Percentiles rank a stretch among this genome's conserved stretches.
Conservation (phyloP, 2,113 vertebrate genomes). For the Butastur rufipennis region DNA sequence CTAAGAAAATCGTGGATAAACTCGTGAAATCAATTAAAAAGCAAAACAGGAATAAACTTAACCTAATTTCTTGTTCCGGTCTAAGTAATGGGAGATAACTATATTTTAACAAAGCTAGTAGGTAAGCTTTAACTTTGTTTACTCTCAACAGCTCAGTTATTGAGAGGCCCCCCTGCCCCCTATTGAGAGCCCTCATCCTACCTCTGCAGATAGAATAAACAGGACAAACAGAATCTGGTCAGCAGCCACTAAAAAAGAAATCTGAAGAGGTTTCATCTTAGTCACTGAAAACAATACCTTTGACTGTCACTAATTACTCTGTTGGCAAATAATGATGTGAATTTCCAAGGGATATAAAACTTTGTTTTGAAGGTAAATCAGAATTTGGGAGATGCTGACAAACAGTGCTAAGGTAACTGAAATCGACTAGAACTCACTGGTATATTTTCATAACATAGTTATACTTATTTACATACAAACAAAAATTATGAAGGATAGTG, state of each 20-base stretch:
- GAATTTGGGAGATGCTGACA: background rate
- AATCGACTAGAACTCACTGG: background rate
- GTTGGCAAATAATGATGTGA: background rate
- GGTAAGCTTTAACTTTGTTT: background rate
- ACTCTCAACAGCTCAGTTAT: background rate
- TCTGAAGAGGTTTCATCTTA: background rate
- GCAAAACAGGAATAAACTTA: background rate
- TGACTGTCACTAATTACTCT: background rate
- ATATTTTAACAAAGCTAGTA: background rate
- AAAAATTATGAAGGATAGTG: background rate
- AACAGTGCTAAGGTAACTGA: background rate
- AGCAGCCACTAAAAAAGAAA: no score
- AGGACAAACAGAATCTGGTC: no score
- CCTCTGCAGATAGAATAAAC: rapidly evolving
- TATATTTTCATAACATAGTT: background rate
- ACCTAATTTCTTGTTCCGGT: background rate
- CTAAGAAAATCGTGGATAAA: background rate
- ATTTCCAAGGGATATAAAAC: background rate
- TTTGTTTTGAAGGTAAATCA: background rate
- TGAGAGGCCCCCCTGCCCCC: rapidly evolving
- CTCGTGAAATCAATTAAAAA: background rate
- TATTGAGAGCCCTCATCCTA: no score
- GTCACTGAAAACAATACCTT: background rate
- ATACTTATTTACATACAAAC: background rate
- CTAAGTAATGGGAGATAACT: background rate